Base-by-base conservation (phyloP, 2,797 vertebrate genomes). In the Thalassophryne amazonica region DNA sequence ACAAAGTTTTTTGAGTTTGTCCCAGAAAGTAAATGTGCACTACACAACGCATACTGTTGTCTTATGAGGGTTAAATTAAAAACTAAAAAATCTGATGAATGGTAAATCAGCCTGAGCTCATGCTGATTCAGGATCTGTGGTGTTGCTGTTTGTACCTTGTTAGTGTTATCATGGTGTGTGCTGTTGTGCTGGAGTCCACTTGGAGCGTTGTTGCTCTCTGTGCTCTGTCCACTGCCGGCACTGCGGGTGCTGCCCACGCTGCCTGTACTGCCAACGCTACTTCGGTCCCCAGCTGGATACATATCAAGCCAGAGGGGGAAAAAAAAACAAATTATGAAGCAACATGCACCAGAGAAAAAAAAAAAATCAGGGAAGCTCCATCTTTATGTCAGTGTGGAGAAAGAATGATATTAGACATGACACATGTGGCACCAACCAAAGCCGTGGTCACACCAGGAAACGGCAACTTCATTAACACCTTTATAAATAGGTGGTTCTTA, bases 181-280 rank as follows among this genome's bases (percentile, higher is more conserved):
- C 42, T 24, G 38, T 23, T 59, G 53, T 82, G 77, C 1, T 71
- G 78, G 2, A 61, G 61, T 1, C 86, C 85, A 8, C 81, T 87
- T 66, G 80, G 53, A 2, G 67, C 50, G 0, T 73, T 88, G 89
- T 84, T 94, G 79, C 94, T 93, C 73, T 98, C 97, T 0, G 91
- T 92, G 87, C 97, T 99, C 85, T 99, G 96, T 6, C 97, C 97
- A 0, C 97, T 99, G 58, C 97, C 97, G 0, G 96, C 95, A 0
- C 97, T 99, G 56, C 97, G 94, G 45, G 93, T 96, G 88, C 95
- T 98, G 70, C 93, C 93, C 0, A 96, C 93, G 2, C 97, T 92
- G 73, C 94, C 93, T 9, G 94, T 93, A 0, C 97, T 99, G 37
- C 95, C 95, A 22, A 98, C 94, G 0, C 97, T 99, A 86, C 92